phyloP scores from a whole-genome alignment of 2,113 vertebrate species.

The Geococcyx californianus region DNA sequence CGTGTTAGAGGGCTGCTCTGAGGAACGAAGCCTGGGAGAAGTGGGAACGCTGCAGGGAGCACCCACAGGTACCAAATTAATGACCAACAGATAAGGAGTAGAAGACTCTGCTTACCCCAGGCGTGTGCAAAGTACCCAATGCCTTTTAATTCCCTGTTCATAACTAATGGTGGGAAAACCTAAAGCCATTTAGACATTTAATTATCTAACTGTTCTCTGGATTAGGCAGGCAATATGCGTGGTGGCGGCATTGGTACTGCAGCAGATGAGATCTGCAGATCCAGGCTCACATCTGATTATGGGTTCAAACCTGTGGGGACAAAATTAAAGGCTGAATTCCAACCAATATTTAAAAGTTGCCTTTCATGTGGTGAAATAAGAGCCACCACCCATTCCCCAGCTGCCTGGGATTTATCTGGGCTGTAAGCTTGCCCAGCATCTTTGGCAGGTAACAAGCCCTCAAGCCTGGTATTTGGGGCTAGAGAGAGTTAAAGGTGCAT shows the following conservation, averaged over 20 bases:
- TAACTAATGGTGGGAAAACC: background rate
- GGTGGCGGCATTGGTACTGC: background rate
- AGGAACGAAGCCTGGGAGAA: background rate
- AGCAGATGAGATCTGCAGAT: slow-evolving; percentile 7
- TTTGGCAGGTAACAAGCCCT: slow-evolving; percentile 28
- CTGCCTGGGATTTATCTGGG: slow-evolving; percentile 30
- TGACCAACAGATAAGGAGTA: background rate
- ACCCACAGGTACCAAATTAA: background rate
- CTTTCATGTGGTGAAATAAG: slow-evolving; percentile 27
- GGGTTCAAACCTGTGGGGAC: background rate
- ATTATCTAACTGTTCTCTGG: background rate
- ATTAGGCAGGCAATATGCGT: background rate
- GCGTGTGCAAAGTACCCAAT: background rate
- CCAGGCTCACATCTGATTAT: background rate
- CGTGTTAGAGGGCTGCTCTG: background rate
- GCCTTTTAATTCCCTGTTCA: background rate
- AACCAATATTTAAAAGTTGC: background rate
- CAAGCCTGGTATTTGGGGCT: slow-evolving; percentile 14
- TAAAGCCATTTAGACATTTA: background rate
- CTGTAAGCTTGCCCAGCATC: background rate
- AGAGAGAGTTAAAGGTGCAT: slow-evolving; percentile 24
- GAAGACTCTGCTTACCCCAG: background rate
- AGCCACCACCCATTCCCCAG: background rate
- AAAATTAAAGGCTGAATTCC: slow-evolving; percentile 50
- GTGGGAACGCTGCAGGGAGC: background rate